Percentiles rank a stretch among this genome's conserved stretches.
phyloP scores from a whole-genome alignment of 2,797 vertebrate species.

The Mastacembelus armatus region DNA sequence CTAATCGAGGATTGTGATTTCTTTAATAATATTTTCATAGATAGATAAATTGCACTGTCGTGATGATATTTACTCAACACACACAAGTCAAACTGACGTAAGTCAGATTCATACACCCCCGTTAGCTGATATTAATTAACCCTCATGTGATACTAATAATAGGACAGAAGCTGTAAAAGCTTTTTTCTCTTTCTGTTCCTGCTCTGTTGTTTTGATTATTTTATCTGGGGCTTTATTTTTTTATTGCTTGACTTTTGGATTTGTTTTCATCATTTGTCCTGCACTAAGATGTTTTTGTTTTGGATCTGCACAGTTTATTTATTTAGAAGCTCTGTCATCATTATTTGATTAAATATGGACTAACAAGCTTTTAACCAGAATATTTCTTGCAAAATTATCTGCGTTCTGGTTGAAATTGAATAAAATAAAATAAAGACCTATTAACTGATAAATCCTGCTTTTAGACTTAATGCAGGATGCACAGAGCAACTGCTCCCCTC shows the following conservation, averaged over 20 bases:
- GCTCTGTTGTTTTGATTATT: slow-evolving; percentile 1
- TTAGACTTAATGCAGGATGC: no score
- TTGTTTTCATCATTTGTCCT: background rate
- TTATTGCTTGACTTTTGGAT: background rate
- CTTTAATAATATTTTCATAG: background rate
- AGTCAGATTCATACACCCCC: no score
- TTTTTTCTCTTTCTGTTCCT: slow-evolving; percentile 38
- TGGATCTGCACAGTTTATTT: slow-evolving; percentile 1
- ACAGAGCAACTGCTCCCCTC: background rate
- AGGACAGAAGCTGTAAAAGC: slow-evolving; percentile 7
- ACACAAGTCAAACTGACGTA: background rate
- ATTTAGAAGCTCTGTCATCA: slow-evolving; percentile 1
- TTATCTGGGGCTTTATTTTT: background rate
- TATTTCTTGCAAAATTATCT: background rate
- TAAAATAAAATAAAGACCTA: background rate
- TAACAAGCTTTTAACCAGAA: background rate
- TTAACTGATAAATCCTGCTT: background rate
- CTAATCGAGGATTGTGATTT: background rate
- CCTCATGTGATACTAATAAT: slow-evolving; percentile 17
- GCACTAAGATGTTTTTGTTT: slow-evolving; percentile 7
- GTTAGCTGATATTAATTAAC: no score
- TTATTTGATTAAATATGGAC: background rate
- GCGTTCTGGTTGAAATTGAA: background rate
- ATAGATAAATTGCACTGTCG: background rate
- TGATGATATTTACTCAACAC: background rate